Base-by-base conservation (phyloP, 2,797 vertebrate species). In the Onychomys leucogaster region DNA sequence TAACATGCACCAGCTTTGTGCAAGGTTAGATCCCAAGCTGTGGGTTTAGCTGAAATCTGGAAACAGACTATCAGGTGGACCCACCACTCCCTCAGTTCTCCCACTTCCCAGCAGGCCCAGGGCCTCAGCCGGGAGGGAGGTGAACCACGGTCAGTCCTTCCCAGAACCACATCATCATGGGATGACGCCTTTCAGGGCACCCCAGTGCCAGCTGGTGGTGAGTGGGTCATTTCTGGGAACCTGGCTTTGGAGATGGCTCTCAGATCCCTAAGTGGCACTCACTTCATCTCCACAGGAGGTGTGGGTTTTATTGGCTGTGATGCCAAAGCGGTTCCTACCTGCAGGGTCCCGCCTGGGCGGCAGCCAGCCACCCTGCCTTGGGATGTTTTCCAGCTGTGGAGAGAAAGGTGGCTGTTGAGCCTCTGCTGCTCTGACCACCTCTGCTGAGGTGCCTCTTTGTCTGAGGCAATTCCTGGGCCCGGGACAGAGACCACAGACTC, bases 161-260 rank as follows among this genome's bases (percentile, higher is more conserved):
- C 89, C 92, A 93, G 92, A 95, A 85, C 90, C 92, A 85, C 90
- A 88, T n/a, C 65, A 80, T 92, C 29, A 3, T 89, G 92, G 89
- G 76, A 94, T 63, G 43, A 55, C 41, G 6, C 16, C 63, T 77
- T 91, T 89, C 85, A 37, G 14, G 4, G 55, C 67, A 93, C 63
- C 32, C 43, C 7, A 55, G 77, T 29, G 76, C 27, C 41, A 75
- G 84, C 86, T 65, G 16, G 80, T 0, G 4, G 77, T 23, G 27
- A 93, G 61, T 21, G 9, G 89, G 55, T 88, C 92, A 83, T 94
- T 97, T 97, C 97, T 96, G 97, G 89, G 95, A 96, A 92, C 27
- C 46, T 87, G 94, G 82, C 85, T 82, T 83, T 46, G 59, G 87
- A 89, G 49, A 46, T 82, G 57, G 75, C 78, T 94, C 86, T 95